phyloP scores from a whole-genome alignment of 1,140 invertebrate genomes.

The Drosophila oshimai region DNA sequence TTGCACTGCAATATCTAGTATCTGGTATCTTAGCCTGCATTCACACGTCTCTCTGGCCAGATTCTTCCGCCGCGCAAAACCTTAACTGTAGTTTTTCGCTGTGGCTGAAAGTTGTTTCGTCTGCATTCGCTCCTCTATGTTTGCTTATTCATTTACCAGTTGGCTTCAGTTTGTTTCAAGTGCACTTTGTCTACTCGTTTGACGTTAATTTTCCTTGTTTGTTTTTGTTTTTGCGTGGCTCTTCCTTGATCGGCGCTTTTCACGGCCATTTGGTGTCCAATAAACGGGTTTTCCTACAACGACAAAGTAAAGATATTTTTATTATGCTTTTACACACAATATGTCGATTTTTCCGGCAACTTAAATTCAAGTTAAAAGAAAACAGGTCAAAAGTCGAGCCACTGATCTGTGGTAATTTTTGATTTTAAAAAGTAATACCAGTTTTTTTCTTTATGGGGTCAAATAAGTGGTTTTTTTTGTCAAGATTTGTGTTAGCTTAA shows the following conservation, averaged over 20 bases:
- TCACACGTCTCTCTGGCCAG: conserved; percentile 38
- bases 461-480: no score
- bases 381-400: not conserved
- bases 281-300: conserved; percentile 48
- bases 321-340: not conserved
- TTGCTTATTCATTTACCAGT: conserved; percentile 76
- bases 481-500: no score
- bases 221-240: conserved; percentile 10
- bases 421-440: no score
- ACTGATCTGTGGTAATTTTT: not conserved
- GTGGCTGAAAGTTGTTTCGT: conserved; percentile 65
- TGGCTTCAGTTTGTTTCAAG: conserved; percentile 57
- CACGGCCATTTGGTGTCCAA: conserved; percentile 30
- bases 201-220: conserved; percentile 21
- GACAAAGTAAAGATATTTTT: conserved; percentile 2
- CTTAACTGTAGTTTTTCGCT: conserved; percentile 55
- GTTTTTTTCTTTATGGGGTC: no score
- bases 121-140: conserved; percentile 31
- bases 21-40: conserved; percentile 22
- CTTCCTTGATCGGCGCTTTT: conserved; percentile 24
- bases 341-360: not conserved
- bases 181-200: conserved; percentile 40
- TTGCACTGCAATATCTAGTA: conserved; percentile 40
- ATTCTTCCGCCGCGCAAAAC: conserved; percentile 53
- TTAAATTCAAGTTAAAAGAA: not conserved